Evolutionary conservation across 2,888 invertebrate species (phyloP), one percentile per base, ranked within the genome.

Genomic region (Clitarchus hookeri): DNA sequence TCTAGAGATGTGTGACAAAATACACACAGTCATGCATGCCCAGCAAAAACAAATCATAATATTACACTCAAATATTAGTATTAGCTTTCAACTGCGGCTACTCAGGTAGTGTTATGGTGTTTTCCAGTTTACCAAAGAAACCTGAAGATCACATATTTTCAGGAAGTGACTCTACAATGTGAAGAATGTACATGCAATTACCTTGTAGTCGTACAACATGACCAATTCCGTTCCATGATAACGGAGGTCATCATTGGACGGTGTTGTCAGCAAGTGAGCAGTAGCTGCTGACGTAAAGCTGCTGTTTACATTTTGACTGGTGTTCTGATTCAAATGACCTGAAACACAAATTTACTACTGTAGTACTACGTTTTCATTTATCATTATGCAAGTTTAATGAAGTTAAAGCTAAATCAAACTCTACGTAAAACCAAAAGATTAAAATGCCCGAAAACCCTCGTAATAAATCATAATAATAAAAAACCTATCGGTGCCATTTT

Each of bases 171-270:
- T 16, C 65, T 65, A n/a, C 65, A 65, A 65, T 65, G n/a, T n/a
- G 16, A 9, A 23, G n/a, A 19, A 65, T 13, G 48, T 48, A 77
- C 23, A 87, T 82, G 23, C 77, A 87, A 87, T 89, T 89, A 95
- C 96, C 93, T 98, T 98, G 92, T 98, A 98, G 93, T 98, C 98
- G 91, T 98, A 98, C 27, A 98, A 94, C 95, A 98, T 97, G 89
- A 98, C 97, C 90, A 98, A 93, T 91, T 98, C 98, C 0, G 97
- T 97, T 87, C 98, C 98, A 90, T 96, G 96, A 91, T 96, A 96
- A 86, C 96, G 94, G 36, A 95, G 93, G 90, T 97, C 97, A 88
- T 94, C 95, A 85, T 89, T 90, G 78, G 89, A 88, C 82, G 90
- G 88, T 44, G 89, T 88, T 54, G 89, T 89, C 84, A 89, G 83